These are phyloP conservation scores for Ophiodon elongatus DNA, from an alignment of 2,113 vertebrate species.

Conservation along the genomic window DNA sequence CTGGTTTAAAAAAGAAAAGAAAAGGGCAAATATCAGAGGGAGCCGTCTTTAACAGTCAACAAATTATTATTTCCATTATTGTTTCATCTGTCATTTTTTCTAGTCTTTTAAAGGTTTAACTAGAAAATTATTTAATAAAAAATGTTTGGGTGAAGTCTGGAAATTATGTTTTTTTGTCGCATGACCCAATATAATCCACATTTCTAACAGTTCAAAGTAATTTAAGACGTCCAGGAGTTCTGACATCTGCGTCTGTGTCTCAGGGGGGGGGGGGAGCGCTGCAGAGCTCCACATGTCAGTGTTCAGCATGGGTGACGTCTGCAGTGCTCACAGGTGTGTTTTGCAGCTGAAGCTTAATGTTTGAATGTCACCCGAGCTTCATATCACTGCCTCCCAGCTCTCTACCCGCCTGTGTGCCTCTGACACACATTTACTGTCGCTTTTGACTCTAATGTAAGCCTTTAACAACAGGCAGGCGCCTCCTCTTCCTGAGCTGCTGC, in stretches of 20 bases:
- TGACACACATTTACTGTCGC: conserved; percentile 51
- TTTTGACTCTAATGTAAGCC: conserved; percentile 37
- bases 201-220: conserved; percentile 10
- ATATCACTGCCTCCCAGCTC: conserved; percentile 35
- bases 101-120: neutral
- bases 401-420: conserved; percentile 13
- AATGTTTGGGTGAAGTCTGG: no score
- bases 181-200: neutral
- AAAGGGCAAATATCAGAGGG: neutral
- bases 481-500: conserved; percentile 57
- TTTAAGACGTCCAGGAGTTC: neutral
- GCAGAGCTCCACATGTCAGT: conserved; percentile 13
- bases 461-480: conserved; percentile 20
- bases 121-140: no score
- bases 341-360: neutral
- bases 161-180: neutral
- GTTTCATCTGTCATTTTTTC: neutral
- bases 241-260: neutral
- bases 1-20: neutral
- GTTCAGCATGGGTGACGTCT: conserved; percentile 24
- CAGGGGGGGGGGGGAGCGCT: conserved; percentile 18
- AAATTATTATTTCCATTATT: neutral
- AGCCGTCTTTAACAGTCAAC: neutral
- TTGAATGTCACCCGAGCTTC: neutral
- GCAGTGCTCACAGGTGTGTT: conserved; percentile 15